These are phyloP conservation scores for Isoperla grammatica DNA, from an alignment of 2,888 invertebrate genomes.

Conservation along the genomic window DNA sequence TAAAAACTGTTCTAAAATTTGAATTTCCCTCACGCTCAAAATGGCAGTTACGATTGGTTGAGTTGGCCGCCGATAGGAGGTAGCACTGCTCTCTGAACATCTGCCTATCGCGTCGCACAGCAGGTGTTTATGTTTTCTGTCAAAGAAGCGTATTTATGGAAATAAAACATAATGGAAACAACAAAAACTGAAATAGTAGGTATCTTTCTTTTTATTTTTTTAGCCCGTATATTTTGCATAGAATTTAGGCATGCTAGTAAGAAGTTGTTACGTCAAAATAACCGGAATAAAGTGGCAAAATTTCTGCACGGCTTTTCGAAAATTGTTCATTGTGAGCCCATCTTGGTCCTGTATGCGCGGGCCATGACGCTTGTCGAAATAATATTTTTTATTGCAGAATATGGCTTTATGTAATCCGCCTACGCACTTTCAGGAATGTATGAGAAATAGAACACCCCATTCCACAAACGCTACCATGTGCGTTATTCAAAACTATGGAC, in stretches of 20 bases:
- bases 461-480: too few species aligned
- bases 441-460: conserved; percentile 8
- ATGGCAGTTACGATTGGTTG: background rate
- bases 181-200: conserved; percentile 29
- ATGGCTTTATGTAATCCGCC: background rate
- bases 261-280: conserved; percentile 5
- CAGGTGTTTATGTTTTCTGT: conserved; percentile 30
- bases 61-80: background rate
- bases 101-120: conserved; percentile 9
- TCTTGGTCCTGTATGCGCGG: conserved; percentile 31
- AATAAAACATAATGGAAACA: conserved; percentile 30
- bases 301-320: conserved; percentile 30
- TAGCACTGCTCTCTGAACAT: background rate
- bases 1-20: too few species aligned
- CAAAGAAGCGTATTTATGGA: conserved; percentile 33
- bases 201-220: conserved; percentile 22
- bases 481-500: too few species aligned
- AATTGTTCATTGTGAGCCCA: conserved; percentile 31
- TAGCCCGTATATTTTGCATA: conserved; percentile 18
- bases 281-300: conserved; percentile 19
- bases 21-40: conserved; percentile 7
- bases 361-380: conserved; percentile 30
- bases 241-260: conserved; percentile 14
- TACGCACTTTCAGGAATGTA: background rate
- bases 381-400: conserved; percentile 13